These are phyloP conservation scores for Eristalis arbustorum DNA, from an alignment of 2,888 invertebrate genomes.

Conservation along the genomic window DNA sequence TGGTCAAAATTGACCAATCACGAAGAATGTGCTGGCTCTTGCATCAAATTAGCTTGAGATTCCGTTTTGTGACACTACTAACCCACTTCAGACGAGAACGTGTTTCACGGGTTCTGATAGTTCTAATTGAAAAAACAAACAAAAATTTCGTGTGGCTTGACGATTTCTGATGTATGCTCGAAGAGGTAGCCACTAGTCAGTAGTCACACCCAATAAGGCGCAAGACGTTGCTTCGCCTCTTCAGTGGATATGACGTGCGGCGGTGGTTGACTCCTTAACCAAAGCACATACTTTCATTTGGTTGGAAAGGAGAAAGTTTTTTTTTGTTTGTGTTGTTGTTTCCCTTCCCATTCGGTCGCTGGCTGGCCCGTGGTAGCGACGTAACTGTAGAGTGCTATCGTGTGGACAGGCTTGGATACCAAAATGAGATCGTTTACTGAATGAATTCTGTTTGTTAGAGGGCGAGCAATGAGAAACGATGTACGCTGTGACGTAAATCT, in stretches of 20 bases:
- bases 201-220: constrained; percentile 30
- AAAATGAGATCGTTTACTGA: constrained; percentile 17
- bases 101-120: constrained; percentile 36
- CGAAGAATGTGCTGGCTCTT: constrained; percentile 8
- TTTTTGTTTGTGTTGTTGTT: background rate
- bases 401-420: constrained; percentile 3
- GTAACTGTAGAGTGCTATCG: constrained; percentile 15
- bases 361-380: background rate
- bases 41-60: constrained; percentile 30
- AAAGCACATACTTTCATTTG: constrained; percentile 54
- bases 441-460: constrained; percentile 9
- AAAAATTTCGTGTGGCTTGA: constrained; percentile 10
- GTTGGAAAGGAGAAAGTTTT: constrained; percentile 64
- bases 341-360: constrained; percentile 4
- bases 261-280: constrained; percentile 26
- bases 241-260: constrained; percentile 18
- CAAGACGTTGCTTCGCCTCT: background rate
- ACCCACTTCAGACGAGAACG: constrained; percentile 58
- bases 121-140: constrained; percentile 32
- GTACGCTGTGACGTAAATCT: constrained; percentile 22
- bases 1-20: constrained; percentile 40
- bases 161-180: background rate
- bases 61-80: constrained; percentile 50
- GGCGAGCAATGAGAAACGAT: background rate
- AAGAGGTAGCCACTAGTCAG: background rate